Base-by-base conservation (phyloP, 1,140 invertebrate species). In the Bicyclus anynana region DNA sequence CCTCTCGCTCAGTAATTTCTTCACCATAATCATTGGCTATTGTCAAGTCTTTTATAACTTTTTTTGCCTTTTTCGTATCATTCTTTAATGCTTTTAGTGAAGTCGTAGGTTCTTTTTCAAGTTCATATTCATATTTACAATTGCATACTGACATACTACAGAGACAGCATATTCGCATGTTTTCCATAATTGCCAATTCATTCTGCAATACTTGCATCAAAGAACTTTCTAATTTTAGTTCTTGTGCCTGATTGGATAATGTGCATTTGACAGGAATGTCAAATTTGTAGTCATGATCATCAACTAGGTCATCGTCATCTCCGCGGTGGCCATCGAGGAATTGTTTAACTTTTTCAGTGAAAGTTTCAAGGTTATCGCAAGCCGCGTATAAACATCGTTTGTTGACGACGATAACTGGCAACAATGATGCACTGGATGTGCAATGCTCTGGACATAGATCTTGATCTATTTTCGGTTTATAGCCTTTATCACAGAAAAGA, bases 401-500 rank as follows among this genome's bases (percentile, higher is more conserved):
- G 49, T 87, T 87, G 6, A 85, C 55, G 6, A 87, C 62, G 37
- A 87, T 67, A 0, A 80, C 82, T 0, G 84, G 82, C 1, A 87
- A 27, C 29, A 79, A 75, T 0, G 78, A 74, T 1, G 72, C 66
- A 27, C 77, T 79, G n/a, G 77, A 76, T 0, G 70, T 75, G 44
- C 69, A 74, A 63, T 72, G 72, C 46, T 77, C 74, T 7, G 82
- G 80, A 51, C 79, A 87, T 1, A 87, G 61, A 1, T 72, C 53
- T 58, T 70, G 52, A 17, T 84, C 67, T 23, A 84, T 10, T 9
- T 68, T 10, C 12, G 74, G 64, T 62, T 77, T 80, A 44, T 70
- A 77, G 2, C 63, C 72, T 61, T 75, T 77, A 46, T 84, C 82
- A 42, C 80, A 80, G 58, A 77, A 80, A 5, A 87, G 57, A 46